phyloP scores from a whole-genome alignment of 2,113 vertebrate genomes.

The Phrynosoma platyrhinos region DNA sequence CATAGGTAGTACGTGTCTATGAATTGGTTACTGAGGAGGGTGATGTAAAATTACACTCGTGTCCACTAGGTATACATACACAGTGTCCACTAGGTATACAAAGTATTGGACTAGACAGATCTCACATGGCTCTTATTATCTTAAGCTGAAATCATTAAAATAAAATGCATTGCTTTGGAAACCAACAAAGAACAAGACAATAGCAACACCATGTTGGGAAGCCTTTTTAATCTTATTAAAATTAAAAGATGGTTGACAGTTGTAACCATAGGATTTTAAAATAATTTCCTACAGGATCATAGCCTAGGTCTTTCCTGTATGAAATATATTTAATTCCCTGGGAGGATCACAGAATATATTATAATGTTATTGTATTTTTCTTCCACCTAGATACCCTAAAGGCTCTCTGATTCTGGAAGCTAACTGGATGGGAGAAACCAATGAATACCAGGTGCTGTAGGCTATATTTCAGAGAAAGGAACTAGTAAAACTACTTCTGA shows the following conservation, averaged over 20 bases:
- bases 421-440: too few relatives aligned
- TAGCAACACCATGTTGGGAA: background rate
- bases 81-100: too few relatives aligned
- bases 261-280: background rate
- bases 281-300: slow-evolving; percentile 19
- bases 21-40: too few relatives aligned
- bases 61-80: too few relatives aligned
- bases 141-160: slow-evolving; percentile 31
- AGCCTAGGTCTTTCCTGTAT: background rate
- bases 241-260: slow-evolving; percentile 10
- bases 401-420: background rate
- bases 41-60: too few relatives aligned
- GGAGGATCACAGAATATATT: slow-evolving; percentile 7
- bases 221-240: slow-evolving; percentile 17
- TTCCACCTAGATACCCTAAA: background rate
- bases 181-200: slow-evolving; percentile 21
- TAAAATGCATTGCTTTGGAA: slow-evolving; percentile 11
- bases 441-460: too few relatives aligned
- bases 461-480: too few relatives aligned
- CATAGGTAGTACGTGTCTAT: too few relatives aligned
- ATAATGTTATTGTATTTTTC: background rate
- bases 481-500: too few relatives aligned
- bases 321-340: slow-evolving; percentile 28
- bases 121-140: too few relatives aligned
- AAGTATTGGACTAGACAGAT: too few relatives aligned